Base-by-base conservation (phyloP, 2,797 vertebrate genomes). In the Merluccius polli region DNA sequence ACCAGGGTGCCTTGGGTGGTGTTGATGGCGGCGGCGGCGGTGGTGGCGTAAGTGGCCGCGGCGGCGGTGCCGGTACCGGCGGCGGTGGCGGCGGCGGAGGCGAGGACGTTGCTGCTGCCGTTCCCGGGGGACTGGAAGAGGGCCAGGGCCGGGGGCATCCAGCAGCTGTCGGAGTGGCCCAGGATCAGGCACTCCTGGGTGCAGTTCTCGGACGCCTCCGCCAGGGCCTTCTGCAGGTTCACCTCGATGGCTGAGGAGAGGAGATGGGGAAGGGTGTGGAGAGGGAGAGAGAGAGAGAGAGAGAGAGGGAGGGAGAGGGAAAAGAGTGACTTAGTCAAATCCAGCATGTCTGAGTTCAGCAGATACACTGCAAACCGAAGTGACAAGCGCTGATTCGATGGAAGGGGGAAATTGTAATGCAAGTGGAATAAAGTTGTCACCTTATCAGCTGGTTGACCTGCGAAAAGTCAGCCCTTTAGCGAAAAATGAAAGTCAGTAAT, bases 161-260 rank as follows among this genome's bases (percentile, higher is more conserved):
- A 99, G 92, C 98, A 99, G 94, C 95, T 96, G 93, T 99, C 98
- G 2, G 97, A 99, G 88, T 98, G 98, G 87, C 97, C 98, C 30
- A 98, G 94, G 92, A 98, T 96, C 85, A 99, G 94, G 86, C 97
- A 98, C 92, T 99, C 97, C 91, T 98, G 98, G 5, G 97, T 99
- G 85, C 97, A 99, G 92, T 96, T 98, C 90, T 98, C 97, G 0
- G 96, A 98, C 82, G 95, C 96, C 87, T 99, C 97, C 1, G 96
- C 94, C 82, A 99, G 86, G 68, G 96, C 97, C 90, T 98, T 97
- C 88, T 98, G 96, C 79, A 99, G 92, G 83, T 96, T 98, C 77
- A 99, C 93, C 92, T 99, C 97, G 1, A 96, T 94, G 87, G 96
- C 97, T 99, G 91, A 21, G 29, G 75, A 76, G 78, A 84, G 73